Base-by-base conservation (phyloP, 2,113 vertebrate genomes). In the Ictalurus punctatus region DNA sequence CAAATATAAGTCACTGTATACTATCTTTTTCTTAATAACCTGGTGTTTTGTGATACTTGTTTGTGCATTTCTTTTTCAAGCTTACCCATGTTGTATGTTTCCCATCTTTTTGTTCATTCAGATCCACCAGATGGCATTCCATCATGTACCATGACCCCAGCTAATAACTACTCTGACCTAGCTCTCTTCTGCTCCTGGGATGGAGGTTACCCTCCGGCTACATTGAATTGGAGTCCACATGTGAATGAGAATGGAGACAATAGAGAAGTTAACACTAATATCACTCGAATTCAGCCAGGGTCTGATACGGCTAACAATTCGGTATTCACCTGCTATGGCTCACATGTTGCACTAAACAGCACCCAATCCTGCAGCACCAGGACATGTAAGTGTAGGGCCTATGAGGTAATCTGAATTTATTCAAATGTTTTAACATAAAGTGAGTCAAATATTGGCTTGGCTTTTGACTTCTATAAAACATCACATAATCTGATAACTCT, bases 71-170 rank as follows among this genome's bases (percentile, higher is more conserved):
- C 12, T 34, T 86, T 23, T 69, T 44, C 25, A 79, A 79, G 25
- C 6, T 2, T 54, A 56, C 6, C 14, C 27, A 34, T 81, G 5
- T n/a, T 81, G 16, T 21, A 81, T 58, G 19, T 63, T 83, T 83
- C 3, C 37, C 34, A 63, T 61, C 6, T 16, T 91, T 37, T 92
- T 93, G 83, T 92, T 87, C 87, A 90, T 91, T 88, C 95, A 98
- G 98, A 98, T 95, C 92, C 96, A 1, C 97, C 97, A 0, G 93
- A 94, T 0, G 97, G 95, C 27, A 94, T 92, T 76, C 97, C 96
- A 27, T 95, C 94, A 83, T 98, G 97, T 85, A 94, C 93, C 0
- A 93, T 95, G 21, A 86, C 94, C 89, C 94, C 97, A 6, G 93
- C 92, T 14, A 30, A 92, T 58, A 96, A 97, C 89, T 94, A 95